Base-by-base conservation (phyloP, 2,797 vertebrate genomes). In the Liasis olivaceus region DNA sequence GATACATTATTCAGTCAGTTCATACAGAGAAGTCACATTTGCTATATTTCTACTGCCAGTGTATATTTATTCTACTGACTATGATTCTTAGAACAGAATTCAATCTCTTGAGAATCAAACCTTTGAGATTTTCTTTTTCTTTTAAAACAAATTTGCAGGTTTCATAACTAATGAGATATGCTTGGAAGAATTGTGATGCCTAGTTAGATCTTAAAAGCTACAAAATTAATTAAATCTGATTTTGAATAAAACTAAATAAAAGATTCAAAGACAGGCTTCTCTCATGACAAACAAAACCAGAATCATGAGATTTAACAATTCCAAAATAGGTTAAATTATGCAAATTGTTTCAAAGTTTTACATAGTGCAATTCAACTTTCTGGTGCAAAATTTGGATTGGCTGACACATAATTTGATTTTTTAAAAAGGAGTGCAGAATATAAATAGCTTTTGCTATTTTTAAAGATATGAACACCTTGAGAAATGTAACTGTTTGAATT, bases 401-500 rank as follows among this genome's bases (percentile, higher is more conserved):
- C 47, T 66, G 28, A 4, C 26, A 62, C 14, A 58, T 66, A 13
- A 87, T 58, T 87, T 13, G 22, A 17, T 69, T 72, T 36, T 28
- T 64, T 64, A 28, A 17, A 31, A 69, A 20, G 0, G 54, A 63
- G 91, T 36, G 24, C 86, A 26, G 90, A 85, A 87, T 69, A 77
- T 17, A 11, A 6, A 90, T 47, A 28, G 36, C 59, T 81, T 58
- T 60, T 31, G 24, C 20, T 88, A 87, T 58, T 69, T 58, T 26
- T 28, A 91, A 31, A 31, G 47, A 24, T 84, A 36, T 51, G 42
- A 60, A 60, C 77, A 77, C 14, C 63, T 15, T 58, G 8, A n/a
- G n/a, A 87, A 88, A 69, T 88, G 85, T 81, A 2, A 91, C 0
- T 93, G 85, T 91, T 93, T 77, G 5, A 72, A 4, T 77, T 60